Evolutionary conservation across 2,888 invertebrate species (phyloP), one percentile per base, ranked within the genome.

Genomic region (Stictocephala bisonia): DNA sequence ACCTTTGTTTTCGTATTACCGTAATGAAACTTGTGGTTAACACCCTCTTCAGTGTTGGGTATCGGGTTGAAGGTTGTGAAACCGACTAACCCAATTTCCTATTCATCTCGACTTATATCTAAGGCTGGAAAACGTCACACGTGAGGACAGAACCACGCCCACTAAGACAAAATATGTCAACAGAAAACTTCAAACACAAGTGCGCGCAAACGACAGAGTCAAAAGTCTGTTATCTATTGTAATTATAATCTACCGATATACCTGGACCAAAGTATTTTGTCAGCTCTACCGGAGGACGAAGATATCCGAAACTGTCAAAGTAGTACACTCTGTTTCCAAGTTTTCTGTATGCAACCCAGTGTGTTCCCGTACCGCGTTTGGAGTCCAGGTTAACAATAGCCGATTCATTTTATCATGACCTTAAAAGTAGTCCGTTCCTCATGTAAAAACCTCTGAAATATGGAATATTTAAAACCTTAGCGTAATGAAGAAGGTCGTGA

Each of bases 291-390:
- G 82, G 82, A 0, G 74, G 75, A 66, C 77, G 77, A 24, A 82
- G 76, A 76, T 83, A 80, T 6, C 83, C 83, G 75, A 82, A 84
- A 70, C 82, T 82, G 73, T 83, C 83, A 78, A 81, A 84, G 76
- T 83, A 84, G 56, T 79, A 75, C 35, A 81, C 77, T 41, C 79
- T 69, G 64, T 80, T 73, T 44, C 77, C 76, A 3, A 76, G 72
- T 78, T 83, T 83, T 44, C 75, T 79, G 75, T 82, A 83, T 67
- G 81, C 79, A 77, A 82, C 80, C 83, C 83, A 82, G 79, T 83
- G 82, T 27, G 82, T 81, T 13, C 83, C 82, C 24, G 56, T 24
- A 13, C 77, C 78, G 6, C 40, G 64, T 51, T 41, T 74, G 66
- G 71, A 70, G 77, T 82, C 82, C 70, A 82, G 78, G 80, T 82